Evolutionary conservation across 2,888 invertebrate species (phyloP), one percentile per base, ranked within the genome.

Genomic region (Trissolcus brochymenae): DNA sequence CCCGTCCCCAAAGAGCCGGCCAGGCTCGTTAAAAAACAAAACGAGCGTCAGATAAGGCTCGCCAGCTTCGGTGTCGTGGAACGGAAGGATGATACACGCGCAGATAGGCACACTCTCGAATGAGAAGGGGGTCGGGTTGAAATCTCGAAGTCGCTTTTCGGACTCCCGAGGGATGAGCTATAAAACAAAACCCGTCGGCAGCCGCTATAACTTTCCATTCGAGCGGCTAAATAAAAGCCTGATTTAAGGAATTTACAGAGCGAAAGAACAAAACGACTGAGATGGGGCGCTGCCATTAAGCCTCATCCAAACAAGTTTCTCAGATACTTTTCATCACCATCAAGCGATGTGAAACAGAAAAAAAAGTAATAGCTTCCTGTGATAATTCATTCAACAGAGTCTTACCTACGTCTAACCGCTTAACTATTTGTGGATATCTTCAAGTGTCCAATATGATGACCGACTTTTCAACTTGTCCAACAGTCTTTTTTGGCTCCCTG

Each of bases 21-120:
- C 79, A 68, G 76, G 79, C 82, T 83, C 82, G 82, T 83, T 83
- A 82, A 76, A 78, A 78, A 78, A 80, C 81, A 82, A 82, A 84
- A 82, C 81, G 82, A 80, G 78, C 74, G 60, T 57, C 67, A 73
- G 80, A 78, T 80, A 78, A 79, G 75, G 46, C 73, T 65, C 70
- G 56, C 71, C 62, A 68, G 77, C 75, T 72, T 66, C 77, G 74
- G 64, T 64, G 64, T 72, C 74, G 60, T 74, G 76, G 67, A 73
- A 74, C 70, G 70, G 76, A 77, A 76, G 70, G 79, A 79, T 73
- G 79, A 79, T 79, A 67, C 79, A 78, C 78, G 57, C 43, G 67
- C 74, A 68, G 77, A 81, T 79, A 76, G 71, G 71, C 73, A 53
- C 57, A 35, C 64, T 66, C 71, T 62, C 76, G 79, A 77, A 71